Percentiles rank a stretch among this genome's conserved stretches.
Conservation (phyloP, 2,113 vertebrate species). For the Passer montanus region DNA sequence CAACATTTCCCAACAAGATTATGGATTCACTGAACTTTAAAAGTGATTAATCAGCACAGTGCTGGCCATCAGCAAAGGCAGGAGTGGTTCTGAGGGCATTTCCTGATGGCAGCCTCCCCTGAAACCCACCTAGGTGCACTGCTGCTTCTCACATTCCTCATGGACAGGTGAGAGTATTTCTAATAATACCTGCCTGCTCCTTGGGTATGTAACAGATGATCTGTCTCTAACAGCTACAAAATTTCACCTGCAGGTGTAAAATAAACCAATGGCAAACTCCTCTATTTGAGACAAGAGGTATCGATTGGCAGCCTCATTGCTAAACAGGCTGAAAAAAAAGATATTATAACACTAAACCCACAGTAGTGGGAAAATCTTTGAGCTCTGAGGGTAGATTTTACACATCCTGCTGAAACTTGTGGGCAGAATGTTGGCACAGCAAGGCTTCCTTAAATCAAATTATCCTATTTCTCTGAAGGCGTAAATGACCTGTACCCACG, state of each 20-base stretch:
- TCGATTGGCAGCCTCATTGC: background rate
- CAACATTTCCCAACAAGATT: background rate
- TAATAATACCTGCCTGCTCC: background rate
- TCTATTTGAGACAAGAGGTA: background rate
- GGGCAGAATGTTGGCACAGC: background rate
- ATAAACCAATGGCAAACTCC: background rate
- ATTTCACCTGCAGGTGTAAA: background rate
- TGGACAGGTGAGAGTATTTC: background rate
- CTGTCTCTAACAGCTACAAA: background rate
- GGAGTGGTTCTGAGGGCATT: rapidly evolving
- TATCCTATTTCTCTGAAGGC: background rate
- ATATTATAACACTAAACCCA: background rate
- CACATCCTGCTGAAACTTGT: background rate
- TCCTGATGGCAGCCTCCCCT: background rate
- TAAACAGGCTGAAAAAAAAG: background rate
- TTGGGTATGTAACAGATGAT: background rate
- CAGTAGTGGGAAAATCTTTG: background rate
- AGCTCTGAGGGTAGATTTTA: background rate
- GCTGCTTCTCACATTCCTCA: background rate
- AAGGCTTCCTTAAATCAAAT: background rate
- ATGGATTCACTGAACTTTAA: background rate
- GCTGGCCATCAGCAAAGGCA: background rate
- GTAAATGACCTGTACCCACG: background rate
- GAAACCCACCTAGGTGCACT: background rate
- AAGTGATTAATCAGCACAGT: background rate